Conservation (phyloP, 2,113 vertebrate genomes). For the Australoheros scitulus region DNA sequence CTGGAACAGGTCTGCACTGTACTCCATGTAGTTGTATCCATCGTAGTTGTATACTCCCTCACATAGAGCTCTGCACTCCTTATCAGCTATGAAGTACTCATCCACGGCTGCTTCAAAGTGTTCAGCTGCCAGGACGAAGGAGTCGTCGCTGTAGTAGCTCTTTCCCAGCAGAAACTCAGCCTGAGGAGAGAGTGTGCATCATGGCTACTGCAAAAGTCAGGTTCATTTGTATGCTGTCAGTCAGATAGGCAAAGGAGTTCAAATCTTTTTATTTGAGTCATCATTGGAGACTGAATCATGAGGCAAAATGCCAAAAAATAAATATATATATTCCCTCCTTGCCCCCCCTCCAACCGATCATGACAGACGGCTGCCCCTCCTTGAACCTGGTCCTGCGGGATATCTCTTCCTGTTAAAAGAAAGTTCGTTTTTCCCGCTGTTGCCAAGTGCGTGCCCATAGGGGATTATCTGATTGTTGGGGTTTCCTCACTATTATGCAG, state of each 20-base stretch:
- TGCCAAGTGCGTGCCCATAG: no score
- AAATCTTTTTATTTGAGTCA: background rate
- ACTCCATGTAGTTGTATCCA: conserved; percentile 97
- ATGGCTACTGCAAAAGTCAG: background rate
- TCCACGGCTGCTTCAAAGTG: conserved; percentile 87
- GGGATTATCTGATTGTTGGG: no score
- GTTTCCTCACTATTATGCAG: no score
- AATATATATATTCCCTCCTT: background rate
- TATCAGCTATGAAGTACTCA: conserved; percentile 83
- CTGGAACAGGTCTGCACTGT: conserved; percentile 93
- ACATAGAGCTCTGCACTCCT: conserved; percentile 88
- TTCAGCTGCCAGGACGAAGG: conserved; percentile 77
- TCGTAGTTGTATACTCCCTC: conserved; percentile 92
- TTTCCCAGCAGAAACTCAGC: conserved; percentile 86
- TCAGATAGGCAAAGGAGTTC: background rate
- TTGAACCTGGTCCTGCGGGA: no score
- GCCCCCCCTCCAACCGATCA: no score
- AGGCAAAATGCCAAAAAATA: background rate
- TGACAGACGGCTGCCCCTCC: no score
- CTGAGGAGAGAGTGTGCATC: conserved; percentile 66
- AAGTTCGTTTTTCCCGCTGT: no score
- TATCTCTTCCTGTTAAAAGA: no score
- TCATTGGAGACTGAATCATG: background rate
- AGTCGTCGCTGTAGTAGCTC: conserved; percentile 86
- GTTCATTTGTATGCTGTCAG: background rate